Evolutionary conservation across 2,113 vertebrate genomes (phyloP).

Genomic region (Pogonocichla stellata): DNA sequence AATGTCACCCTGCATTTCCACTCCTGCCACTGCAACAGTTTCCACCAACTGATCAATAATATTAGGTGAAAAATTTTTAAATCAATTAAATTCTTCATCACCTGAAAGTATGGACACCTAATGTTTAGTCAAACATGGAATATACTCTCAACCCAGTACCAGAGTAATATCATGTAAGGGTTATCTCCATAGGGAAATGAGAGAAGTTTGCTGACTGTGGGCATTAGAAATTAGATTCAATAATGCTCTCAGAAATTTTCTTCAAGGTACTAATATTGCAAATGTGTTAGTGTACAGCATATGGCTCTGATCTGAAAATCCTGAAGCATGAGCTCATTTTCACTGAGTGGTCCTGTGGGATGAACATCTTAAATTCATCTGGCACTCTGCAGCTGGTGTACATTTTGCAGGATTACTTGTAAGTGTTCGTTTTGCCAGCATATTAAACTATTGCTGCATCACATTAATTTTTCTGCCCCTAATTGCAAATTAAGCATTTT

Average conservation of each 20-base stretch:
- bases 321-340: conserved; percentile 15
- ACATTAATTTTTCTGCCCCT: background rate
- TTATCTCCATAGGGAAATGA: background rate
- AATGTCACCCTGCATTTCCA: background rate
- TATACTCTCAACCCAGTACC: background rate
- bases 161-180: background rate
- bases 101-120: background rate
- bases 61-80: background rate
- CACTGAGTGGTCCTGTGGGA: background rate
- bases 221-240: background rate
- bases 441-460: background rate
- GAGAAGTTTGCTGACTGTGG: background rate
- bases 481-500: background rate
- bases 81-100: background rate
- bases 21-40: background rate
- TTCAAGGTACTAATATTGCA: background rate
- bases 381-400: conserved; percentile 22
- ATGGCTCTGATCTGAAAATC: conserved; percentile 30
- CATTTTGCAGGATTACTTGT: background rate
- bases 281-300: background rate
- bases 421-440: background rate
- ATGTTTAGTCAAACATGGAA: background rate
- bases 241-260: conserved; percentile 5
- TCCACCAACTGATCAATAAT: background rate
- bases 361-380: conserved; percentile 37